These are phyloP conservation scores for Diogma glabrata DNA, from an alignment of 2,888 invertebrate species.

Conservation along the genomic window DNA sequence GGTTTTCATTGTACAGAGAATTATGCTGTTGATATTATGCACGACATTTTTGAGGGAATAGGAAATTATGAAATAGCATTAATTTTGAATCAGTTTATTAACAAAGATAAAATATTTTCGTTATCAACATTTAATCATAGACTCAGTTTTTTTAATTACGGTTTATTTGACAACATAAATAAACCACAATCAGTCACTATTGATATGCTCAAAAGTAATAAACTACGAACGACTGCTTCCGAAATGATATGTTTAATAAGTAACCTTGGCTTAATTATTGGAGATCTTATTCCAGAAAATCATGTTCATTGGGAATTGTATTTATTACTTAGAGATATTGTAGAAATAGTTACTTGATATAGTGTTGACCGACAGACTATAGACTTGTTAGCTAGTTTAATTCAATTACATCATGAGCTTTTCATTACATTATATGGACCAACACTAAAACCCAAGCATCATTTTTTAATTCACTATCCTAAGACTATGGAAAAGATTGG, in stretches of 20 bases:
- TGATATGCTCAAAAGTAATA: background rate
- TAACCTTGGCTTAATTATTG: background rate
- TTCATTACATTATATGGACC: background rate
- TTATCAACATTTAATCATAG: background rate
- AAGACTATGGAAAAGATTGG: background rate
- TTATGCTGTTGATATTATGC: background rate
- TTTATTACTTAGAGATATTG: background rate
- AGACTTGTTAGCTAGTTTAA: background rate
- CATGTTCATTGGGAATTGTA: background rate
- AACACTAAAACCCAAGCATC: background rate
- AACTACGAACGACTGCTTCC: background rate
- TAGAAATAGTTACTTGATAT: background rate
- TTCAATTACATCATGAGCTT: background rate
- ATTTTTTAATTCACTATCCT: background rate
- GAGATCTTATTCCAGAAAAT: background rate
- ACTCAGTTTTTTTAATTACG: background rate
- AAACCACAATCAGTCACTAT: background rate
- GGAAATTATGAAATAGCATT: background rate
- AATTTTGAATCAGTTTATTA: background rate
- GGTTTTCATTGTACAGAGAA: no score
- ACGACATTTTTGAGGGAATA: background rate
- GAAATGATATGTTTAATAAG: no score
- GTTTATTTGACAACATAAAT: background rate
- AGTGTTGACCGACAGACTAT: no score
- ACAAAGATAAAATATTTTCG: background rate